phyloP scores from a whole-genome alignment of 2,113 vertebrate species.

The Ceratotherium simum region DNA sequence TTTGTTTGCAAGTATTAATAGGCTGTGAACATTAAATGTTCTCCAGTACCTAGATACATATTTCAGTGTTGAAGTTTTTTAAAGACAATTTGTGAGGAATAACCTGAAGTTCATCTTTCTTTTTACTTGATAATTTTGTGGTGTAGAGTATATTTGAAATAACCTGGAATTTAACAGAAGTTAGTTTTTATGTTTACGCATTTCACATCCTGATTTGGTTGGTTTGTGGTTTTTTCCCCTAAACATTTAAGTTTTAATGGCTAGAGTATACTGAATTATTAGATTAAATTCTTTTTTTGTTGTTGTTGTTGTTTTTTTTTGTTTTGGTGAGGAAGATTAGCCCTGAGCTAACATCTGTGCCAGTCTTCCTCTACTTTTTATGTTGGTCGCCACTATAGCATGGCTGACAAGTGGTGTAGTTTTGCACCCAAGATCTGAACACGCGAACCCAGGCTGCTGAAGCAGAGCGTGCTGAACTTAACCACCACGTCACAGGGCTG shows the following conservation, averaged over 20 bases:
- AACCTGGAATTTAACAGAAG: not conserved
- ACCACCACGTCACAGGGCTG: too few relatives aligned
- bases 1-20: not conserved
- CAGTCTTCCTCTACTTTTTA: too few relatives aligned
- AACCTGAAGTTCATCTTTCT: not conserved
- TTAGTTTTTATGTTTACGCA: slow-evolving; percentile 30
- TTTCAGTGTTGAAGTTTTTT: not conserved
- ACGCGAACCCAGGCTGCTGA: too few relatives aligned
- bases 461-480: too few relatives aligned
- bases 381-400: too few relatives aligned
- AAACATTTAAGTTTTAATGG: not conserved
- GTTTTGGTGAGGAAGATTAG: too few relatives aligned
- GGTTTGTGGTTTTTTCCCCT: not conserved
- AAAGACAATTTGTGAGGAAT: slow-evolving; percentile 22
- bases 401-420: too few relatives aligned
- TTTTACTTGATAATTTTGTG: not conserved
- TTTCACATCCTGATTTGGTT: not conserved
- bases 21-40: not conserved
- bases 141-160: not conserved
- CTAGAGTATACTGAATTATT: not conserved
- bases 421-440: too few relatives aligned
- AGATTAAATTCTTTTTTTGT: not conserved
- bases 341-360: too few relatives aligned
- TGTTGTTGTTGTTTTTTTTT: too few relatives aligned
- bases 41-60: not conserved